Evolutionary conservation across 2,888 invertebrate genomes (phyloP).

Genomic region (Ennomos erosarius): DNA sequence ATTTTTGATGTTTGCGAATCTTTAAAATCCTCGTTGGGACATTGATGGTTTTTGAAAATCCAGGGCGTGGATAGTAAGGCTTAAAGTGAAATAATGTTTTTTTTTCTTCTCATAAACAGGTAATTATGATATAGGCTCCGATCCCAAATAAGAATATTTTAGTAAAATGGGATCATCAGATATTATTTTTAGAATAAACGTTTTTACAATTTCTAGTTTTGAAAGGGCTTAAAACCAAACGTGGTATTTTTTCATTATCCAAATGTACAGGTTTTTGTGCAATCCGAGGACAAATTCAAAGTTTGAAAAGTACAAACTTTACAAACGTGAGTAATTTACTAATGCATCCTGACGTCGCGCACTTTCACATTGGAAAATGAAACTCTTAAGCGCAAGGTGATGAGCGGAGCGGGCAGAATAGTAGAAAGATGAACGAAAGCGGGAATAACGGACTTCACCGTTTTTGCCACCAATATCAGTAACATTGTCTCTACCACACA

Average conservation of each 20-base stretch:
- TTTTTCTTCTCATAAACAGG: too few species aligned
- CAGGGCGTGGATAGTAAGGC: neutral
- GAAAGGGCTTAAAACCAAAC: neutral
- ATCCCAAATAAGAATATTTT: too few species aligned
- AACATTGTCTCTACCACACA: too few species aligned
- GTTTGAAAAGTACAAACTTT: slow-evolving; percentile 71
- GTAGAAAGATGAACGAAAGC: neutral
- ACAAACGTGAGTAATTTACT: slow-evolving; percentile 83
- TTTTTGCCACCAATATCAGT: too few species aligned
- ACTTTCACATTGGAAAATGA: slow-evolving; percentile 64
- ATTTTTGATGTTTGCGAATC: slow-evolving; percentile 21
- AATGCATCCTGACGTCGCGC: slow-evolving; percentile 72
- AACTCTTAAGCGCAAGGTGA: slow-evolving; percentile 40
- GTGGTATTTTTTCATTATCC: neutral
- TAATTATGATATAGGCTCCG: too few species aligned
- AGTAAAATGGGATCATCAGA: too few species aligned
- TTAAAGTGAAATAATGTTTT: neutral
- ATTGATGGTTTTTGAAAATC: slow-evolving; percentile 4
- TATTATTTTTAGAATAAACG: too few species aligned
- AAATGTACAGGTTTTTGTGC: slow-evolving; percentile 46
- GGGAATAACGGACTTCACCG: neutral
- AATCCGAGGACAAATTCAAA: slow-evolving; percentile 77
- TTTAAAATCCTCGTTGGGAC: slow-evolving; percentile 6
- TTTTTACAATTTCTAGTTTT: too few species aligned
- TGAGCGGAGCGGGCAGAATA: slow-evolving; percentile 33